Evolutionary conservation across 92 coral and sea anemone genomes (phyloP), one percentile per base, ranked within the genome.

Genomic region (Hydrozoanthus gracilis): DNA sequence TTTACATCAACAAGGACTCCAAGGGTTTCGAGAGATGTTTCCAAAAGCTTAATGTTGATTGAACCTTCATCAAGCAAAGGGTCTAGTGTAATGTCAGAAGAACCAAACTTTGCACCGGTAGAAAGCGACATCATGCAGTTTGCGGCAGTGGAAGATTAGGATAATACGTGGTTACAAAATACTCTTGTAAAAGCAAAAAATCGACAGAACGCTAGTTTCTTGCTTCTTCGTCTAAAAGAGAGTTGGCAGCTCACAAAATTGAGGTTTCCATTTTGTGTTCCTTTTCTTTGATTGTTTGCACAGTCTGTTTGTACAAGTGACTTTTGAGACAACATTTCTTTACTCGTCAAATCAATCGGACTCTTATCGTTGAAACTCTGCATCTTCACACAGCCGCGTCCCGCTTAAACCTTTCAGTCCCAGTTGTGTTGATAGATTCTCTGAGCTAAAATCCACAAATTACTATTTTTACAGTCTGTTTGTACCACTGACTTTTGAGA

Each of bases 81-180:
- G 12, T 18, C 15, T 17, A 62, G 48, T 4, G 61, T 47, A 11
- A 18, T 65, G 20, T 80, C 85, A 17, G 85, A 74, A n/a, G 61
- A 64, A 50, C 51, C 85, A 50, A 74, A 80, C 74, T 48, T 65
- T 80, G 61, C 45, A 35, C 45, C 73, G 39, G 74, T 9, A 49
- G 75, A 65, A 46, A 17, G 48, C 4, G 85, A 80, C 13, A 80
- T 66, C 3, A 80, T 80, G 85, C 75, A 51, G 44, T 80, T 47
- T 65, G 75, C 85, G 64, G 6, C 58, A 47, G 3, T 17, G 55
- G 48, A 64, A 15, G 27, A 47, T 48, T 47, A 10, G 10, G 60
- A 9, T 49, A 62, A 18, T 51, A 17, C 14, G 48, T 52, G 39
- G 48, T 14, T 44, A 4, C 27, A 80, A 17, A 46, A 27, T 11